Conservation (phyloP, 92 coral and sea anemone genomes). For the Parazoanthus swiftii region DNA sequence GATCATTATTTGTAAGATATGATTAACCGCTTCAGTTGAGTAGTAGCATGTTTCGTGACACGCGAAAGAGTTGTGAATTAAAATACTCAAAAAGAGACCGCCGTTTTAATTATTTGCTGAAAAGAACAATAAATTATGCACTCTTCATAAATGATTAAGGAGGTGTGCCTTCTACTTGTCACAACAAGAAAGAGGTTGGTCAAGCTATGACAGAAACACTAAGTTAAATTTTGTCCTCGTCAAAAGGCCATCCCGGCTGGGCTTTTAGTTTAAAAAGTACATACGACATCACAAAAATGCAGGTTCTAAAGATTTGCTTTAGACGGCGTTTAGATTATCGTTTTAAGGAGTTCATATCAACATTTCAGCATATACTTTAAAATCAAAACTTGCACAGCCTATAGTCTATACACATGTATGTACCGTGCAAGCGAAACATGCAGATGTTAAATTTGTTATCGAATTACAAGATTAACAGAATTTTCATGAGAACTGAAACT, state of each 20-base stretch:
- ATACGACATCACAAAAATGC: neutral
- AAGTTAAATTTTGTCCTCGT: neutral
- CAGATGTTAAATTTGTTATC: neutral
- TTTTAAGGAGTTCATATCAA: neutral
- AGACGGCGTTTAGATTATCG: neutral
- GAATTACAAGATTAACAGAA: neutral
- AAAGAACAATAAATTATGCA: conserved; percentile 34
- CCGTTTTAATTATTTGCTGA: conserved; percentile 18
- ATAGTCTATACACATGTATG: no score
- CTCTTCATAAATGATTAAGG: conserved; percentile 1
- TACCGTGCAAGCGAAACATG: neutral
- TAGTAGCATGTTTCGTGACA: conserved; percentile 2
- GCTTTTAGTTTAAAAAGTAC: neutral
- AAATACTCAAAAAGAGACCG: conserved; percentile 16
- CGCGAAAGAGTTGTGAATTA: neutral
- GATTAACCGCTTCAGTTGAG: no score
- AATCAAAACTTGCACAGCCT: no score
- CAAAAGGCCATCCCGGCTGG: neutral
- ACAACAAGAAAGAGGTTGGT: neutral
- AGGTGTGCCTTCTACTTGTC: neutral
- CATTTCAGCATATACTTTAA: neutral
- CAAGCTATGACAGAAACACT: neutral
- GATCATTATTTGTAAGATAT: no score
- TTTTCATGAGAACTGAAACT: neutral
- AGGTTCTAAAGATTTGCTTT: no score